These are phyloP conservation scores for Labeo catla DNA, from an alignment of 2,113 vertebrate species.

Conservation along the genomic window DNA sequence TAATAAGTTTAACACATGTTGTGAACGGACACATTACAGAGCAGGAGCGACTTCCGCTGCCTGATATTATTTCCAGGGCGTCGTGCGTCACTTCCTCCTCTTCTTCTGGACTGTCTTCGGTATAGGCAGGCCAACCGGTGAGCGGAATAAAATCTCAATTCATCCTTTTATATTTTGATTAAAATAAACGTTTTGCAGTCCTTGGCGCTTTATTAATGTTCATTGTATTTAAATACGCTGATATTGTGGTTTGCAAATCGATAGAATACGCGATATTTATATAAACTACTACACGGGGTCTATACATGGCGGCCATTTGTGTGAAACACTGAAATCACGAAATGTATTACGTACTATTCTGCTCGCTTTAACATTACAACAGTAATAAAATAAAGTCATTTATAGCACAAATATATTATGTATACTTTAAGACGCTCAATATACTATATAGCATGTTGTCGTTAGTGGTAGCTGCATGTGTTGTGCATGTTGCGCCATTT, in stretches of 20 bases:
- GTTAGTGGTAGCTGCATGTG: neutral
- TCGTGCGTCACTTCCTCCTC: constrained; percentile 42
- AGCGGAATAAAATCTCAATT: constrained; percentile 45
- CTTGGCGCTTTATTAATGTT: rapidly evolving
- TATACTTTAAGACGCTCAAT: neutral
- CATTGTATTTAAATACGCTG: neutral
- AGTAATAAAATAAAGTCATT: no score
- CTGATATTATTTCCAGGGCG: constrained; percentile 43
- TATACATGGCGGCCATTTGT: constrained; percentile 8
- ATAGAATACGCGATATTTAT: neutral
- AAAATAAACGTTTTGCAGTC: neutral
- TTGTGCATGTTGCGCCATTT: neutral
- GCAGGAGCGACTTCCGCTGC: constrained; percentile 37
- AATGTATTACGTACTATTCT: neutral
- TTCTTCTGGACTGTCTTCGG: constrained; percentile 53
- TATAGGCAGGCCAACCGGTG: constrained; percentile 49
- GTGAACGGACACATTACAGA: neutral
- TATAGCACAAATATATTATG: neutral
- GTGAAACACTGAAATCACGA: neutral
- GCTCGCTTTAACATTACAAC: neutral
- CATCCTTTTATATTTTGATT: constrained; percentile 9
- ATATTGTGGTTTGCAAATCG: neutral
- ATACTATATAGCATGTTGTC: neutral
- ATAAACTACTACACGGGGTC: neutral
- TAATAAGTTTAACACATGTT: neutral